phyloP scores from a whole-genome alignment of 2,797 vertebrate species.

The Lagodon rhomboides region DNA sequence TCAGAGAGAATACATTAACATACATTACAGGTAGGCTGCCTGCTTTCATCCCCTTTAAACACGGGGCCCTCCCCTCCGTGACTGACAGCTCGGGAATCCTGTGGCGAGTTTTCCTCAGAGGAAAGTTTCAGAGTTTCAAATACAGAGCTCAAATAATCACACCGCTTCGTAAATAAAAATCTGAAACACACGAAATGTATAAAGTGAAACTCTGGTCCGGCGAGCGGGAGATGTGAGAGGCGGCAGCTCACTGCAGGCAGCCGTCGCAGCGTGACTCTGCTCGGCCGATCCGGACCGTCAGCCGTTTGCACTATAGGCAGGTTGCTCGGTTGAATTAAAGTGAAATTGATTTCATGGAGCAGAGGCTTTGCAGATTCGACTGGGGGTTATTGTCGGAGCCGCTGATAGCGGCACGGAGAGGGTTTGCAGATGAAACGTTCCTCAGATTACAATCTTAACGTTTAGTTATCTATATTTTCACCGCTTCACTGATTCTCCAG shows the following conservation, averaged over 20 bases:
- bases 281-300: background rate
- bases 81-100: background rate
- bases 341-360: constrained; percentile 4
- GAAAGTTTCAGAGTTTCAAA: background rate
- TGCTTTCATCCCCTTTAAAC: background rate
- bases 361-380: background rate
- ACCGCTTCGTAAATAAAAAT: background rate
- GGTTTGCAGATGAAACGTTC: background rate
- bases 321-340: background rate
- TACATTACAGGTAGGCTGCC: background rate
- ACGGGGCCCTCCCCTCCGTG: too few species aligned
- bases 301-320: background rate
- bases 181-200: background rate
- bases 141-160: background rate
- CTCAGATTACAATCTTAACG: background rate
- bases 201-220: background rate
- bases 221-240: background rate
- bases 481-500: background rate
- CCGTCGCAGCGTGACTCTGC: background rate
- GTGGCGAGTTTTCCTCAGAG: background rate
- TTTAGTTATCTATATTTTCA: background rate
- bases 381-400: background rate
- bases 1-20: constrained; percentile 3
- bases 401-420: background rate
- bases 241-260: background rate